Percentiles rank a stretch among this genome's conserved stretches.
These are phyloP conservation scores for Phodopus roborovskii DNA, from an alignment of 2,113 vertebrate species.

Conservation along the genomic window DNA sequence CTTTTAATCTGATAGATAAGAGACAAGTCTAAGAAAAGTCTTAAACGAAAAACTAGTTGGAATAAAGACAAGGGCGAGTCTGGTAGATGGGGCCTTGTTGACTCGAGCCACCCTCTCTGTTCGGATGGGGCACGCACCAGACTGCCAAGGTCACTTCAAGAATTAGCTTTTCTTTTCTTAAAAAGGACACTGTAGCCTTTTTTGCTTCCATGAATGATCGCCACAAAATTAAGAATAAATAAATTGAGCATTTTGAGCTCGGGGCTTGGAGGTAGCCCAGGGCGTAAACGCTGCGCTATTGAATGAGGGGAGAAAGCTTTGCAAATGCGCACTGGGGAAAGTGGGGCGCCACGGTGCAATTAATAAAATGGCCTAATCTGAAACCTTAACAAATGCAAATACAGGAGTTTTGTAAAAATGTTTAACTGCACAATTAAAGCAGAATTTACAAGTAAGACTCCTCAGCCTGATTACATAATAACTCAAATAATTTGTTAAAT, in stretches of 20 bases:
- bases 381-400: conserved; percentile 99
- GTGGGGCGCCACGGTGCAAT: conserved; percentile 97
- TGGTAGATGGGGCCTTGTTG: conserved; percentile 99
- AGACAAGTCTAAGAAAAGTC: conserved; percentile 99
- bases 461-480: conserved; percentile 93
- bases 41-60: conserved; percentile 99
- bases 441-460: conserved; percentile 96
- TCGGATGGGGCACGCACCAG: conserved; percentile 96
- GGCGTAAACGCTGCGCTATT: conserved; percentile 98
- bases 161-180: conserved; percentile 99
- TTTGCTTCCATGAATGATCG: conserved; percentile 99
- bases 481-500: conserved; percentile 94
- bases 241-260: conserved; percentile 99
- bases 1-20: conserved; percentile 99
- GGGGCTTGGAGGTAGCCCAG: conserved; percentile 97
- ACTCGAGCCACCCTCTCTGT: conserved; percentile 98
- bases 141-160: conserved; percentile 99
- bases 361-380: conserved; percentile 99
- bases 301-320: conserved; percentile 96
- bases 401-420: conserved; percentile 99
- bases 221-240: conserved; percentile 99
- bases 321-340: conserved; percentile 95
- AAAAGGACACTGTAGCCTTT: conserved; percentile 99
- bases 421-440: conserved; percentile 99
- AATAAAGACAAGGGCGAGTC: conserved; percentile 99